These are phyloP conservation scores for Nematolebias whitei DNA, from an alignment of 2,113 vertebrate genomes.

Conservation along the genomic window DNA sequence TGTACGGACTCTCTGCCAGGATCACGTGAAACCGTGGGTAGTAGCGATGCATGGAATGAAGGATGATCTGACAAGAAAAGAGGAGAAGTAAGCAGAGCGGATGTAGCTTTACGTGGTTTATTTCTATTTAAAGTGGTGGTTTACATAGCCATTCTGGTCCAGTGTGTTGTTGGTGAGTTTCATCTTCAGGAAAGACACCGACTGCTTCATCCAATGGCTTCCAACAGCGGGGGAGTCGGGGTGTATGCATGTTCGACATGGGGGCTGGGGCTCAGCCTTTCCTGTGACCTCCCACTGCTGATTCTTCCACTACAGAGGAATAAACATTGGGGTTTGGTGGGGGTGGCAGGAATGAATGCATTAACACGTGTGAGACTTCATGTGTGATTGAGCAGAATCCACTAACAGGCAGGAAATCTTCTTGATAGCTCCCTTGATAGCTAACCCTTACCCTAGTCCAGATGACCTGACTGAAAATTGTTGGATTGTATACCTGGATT, in stretches of 20 bases:
- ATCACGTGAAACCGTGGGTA: conserved; percentile 85
- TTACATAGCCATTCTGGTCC: conserved; percentile 88
- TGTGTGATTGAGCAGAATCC: conserved; percentile 22
- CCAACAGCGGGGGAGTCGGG: conserved; percentile 88
- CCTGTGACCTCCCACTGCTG: conserved; percentile 88
- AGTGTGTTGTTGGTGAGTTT: conserved; percentile 92
- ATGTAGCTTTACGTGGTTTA: neutral
- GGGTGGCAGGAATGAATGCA: conserved; percentile 19
- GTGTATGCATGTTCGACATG: conserved; percentile 85
- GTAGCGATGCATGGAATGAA: conserved; percentile 87
- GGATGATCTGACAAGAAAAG: conserved; percentile 73
- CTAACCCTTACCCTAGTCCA: no score
- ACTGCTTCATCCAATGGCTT: conserved; percentile 90
- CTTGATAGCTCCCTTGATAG: no score
- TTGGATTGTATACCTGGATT: no score
- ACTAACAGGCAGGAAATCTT: neutral
- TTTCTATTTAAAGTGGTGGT: neutral
- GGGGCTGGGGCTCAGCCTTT: conserved; percentile 88
- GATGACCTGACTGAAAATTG: no score
- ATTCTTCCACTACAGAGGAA: conserved; percentile 86
- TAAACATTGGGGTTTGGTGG: no score
- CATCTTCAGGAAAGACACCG: conserved; percentile 87
- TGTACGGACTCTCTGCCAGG: conserved; percentile 86
- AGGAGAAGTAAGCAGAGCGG: neutral
- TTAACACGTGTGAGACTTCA: conserved; percentile 22